Evolutionary conservation across 2,113 vertebrate genomes (phyloP).

Genomic region (Peucedramus taeniatus): DNA sequence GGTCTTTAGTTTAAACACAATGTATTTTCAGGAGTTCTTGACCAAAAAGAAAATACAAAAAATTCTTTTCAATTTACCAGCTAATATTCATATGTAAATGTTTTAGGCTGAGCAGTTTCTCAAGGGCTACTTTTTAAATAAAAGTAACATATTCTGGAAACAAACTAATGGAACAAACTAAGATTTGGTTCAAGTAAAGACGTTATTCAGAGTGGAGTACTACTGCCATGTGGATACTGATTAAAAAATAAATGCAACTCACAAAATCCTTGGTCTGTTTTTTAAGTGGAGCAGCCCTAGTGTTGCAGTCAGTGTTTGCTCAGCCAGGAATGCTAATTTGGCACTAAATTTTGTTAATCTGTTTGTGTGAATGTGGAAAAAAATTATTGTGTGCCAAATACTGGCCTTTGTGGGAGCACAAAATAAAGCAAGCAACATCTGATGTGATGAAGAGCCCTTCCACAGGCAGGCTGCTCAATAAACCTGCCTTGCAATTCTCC

Average conservation of each 20-base stretch:
- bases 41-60: not conserved
- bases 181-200: not conserved
- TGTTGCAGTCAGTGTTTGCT: not conserved
- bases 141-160: not conserved
- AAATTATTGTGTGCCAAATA: not conserved
- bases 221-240: fast-evolving
- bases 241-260: not conserved
- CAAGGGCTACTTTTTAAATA: not conserved
- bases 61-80: not conserved
- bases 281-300: not conserved
- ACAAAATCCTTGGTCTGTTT: not conserved
- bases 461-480: not conserved
- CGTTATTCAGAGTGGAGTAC: not conserved
- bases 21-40: not conserved
- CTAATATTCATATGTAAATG: not conserved
- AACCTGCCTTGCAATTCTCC: not conserved
- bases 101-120: not conserved
- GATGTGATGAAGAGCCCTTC: not conserved
- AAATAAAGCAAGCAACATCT: not conserved
- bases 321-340: not conserved
- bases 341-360: not conserved
- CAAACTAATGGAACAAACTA: not conserved
- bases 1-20: not conserved
- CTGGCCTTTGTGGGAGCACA: not conserved
- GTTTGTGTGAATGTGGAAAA: not conserved